Evolutionary conservation across 2,797 vertebrate species (phyloP), one percentile per base, ranked within the genome.

Genomic region (Pseudochromis fuscus): DNA sequence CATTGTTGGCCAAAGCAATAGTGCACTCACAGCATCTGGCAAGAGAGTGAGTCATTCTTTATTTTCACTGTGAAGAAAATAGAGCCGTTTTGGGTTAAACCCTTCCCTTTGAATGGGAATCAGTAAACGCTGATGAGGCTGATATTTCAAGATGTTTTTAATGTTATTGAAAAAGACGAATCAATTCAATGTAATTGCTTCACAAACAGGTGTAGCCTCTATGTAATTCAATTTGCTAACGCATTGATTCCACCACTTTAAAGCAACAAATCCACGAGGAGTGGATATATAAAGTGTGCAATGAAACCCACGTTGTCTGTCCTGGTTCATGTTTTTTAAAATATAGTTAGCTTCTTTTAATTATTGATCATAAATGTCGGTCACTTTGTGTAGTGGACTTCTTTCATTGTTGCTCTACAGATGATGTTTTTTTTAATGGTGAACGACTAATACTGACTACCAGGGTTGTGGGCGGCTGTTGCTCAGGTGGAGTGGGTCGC

Each of bases 21-120:
- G 40, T 81, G 78, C 75, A 49, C 57, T 65, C 66, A 61, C 83
- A 78, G 82, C 82, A 83, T 24, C 77, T 73, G 60, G 68, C 66
- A 45, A 5, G 24, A 64, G 70, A 70, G 66, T 58, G 60, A 77
- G 19, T 28, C 23, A 0, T 13, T 42, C 49, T 61, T 70, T 60
- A 49, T 57, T 51, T 77, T 56, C 58, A 44, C 38, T 15, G 15
- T 69, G 71, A 64, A 62, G 58, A 81, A 75, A 75, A 75, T 35
- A 7, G 18, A 42, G 28, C 50, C 8, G 6, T 69, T 68, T 52
- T 63, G 35, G 48, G 31, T 37, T 27, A 4, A 25, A 57, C 4
- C 3, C 16, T 28, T 25, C 4, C 3, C 16, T 28, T 25, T 69
- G 45, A 60, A 80, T 59, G 27, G 59, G 46, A 51, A 40, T 58